Evolutionary conservation across 2,797 vertebrate species (phyloP).

Genomic region (Xenops minutus): DNA sequence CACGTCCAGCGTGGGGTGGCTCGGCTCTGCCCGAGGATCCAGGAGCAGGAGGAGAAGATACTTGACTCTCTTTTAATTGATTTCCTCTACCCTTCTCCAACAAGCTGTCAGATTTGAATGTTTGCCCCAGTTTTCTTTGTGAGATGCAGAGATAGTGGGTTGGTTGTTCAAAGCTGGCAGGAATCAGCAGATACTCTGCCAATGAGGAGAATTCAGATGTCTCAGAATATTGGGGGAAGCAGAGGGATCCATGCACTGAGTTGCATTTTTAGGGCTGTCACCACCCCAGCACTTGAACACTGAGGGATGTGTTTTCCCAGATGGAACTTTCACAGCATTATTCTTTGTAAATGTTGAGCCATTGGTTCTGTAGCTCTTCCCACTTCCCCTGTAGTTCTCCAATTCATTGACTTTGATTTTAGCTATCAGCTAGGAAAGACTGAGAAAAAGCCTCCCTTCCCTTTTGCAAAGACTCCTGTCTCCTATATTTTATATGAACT

Average conservation of each 20-base stretch:
- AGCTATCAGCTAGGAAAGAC: neutral
- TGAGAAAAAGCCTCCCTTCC: neutral
- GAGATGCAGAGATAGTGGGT: slow-evolving; percentile 19
- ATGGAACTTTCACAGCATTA: neutral
- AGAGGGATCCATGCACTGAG: neutral
- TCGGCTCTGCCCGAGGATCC: neutral
- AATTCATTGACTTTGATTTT: neutral
- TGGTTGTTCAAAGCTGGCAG: slow-evolving; percentile 46
- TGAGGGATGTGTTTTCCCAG: neutral
- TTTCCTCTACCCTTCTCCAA: slow-evolving; percentile 33
- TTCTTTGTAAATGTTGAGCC: neutral
- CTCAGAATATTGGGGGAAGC: neutral
- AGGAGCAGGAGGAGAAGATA: neutral
- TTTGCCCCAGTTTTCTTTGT: slow-evolving; percentile 58
- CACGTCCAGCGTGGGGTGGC: neutral
- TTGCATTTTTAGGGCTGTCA: neutral
- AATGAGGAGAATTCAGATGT: slow-evolving; percentile 1
- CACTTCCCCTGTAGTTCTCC: neutral
- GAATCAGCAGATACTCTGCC: neutral
- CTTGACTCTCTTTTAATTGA: slow-evolving; percentile 27
- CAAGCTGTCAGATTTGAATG: slow-evolving; percentile 53
- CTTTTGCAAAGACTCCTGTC: neutral
- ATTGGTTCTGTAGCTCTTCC: neutral
- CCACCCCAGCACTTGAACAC: neutral
- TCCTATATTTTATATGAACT: neutral